These are phyloP conservation scores for Caenorhabditis macrosperma DNA, from an alignment of 2,888 invertebrate species.

Conservation along the genomic window DNA sequence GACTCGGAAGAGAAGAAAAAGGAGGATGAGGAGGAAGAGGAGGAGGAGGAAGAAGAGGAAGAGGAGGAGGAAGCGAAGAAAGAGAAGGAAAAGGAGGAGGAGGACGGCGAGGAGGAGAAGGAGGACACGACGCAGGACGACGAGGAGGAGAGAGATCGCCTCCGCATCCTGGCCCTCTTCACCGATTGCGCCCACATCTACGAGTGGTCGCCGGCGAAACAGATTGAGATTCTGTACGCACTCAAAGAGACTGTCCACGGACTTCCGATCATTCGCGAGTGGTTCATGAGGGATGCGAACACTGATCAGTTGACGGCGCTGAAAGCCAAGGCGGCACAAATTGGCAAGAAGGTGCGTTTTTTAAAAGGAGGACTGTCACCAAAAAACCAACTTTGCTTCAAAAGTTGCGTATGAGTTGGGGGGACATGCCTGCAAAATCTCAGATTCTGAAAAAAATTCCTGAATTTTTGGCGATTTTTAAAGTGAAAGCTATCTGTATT, in stretches of 20 bases:
- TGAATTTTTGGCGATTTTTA: too few species aligned
- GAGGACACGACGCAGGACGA: slow-evolving; percentile 3
- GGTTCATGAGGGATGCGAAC: slow-evolving; percentile 41
- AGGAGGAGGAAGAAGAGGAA: slow-evolving; percentile 8
- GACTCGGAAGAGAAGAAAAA: slow-evolving; percentile 8
- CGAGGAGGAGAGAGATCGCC: not conserved
- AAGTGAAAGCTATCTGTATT: too few species aligned
- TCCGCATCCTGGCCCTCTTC: slow-evolving; percentile 14
- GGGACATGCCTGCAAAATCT: too few species aligned
- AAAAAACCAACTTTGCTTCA: too few species aligned
- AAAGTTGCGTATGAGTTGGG: too few species aligned
- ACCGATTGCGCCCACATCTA: slow-evolving; percentile 14
- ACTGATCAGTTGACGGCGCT: slow-evolving; percentile 21
- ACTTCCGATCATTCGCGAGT: slow-evolving; percentile 36
- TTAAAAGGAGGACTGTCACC: too few species aligned
- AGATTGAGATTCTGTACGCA: slow-evolving; percentile 29
- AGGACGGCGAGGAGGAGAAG: slow-evolving; percentile 8
- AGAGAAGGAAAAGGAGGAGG: not conserved
- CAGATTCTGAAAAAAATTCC: too few species aligned
- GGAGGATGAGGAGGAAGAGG: not conserved
- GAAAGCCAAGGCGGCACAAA: not conserved
- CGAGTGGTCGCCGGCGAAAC: slow-evolving; percentile 10
- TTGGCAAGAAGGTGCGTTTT: slow-evolving; percentile 11
- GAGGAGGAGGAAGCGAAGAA: slow-evolving; percentile 6
- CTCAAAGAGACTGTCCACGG: slow-evolving; percentile 32